phyloP scores from a whole-genome alignment of 1,140 invertebrate genomes.

The Ooceraea biroi region DNA sequence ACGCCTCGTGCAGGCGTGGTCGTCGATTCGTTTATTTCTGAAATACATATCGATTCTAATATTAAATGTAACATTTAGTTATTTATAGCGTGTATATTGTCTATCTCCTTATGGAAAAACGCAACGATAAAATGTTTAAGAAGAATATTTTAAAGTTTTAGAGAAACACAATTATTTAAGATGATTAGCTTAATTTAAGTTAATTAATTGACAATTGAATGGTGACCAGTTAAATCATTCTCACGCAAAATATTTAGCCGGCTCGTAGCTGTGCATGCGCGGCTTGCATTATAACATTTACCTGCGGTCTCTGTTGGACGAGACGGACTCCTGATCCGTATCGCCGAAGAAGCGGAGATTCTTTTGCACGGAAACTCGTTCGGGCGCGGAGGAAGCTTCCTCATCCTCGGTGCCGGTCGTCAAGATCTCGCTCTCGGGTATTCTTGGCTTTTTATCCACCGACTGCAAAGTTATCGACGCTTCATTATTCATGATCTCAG shows the following conservation, averaged over 20 bases:
- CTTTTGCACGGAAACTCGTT: slow-evolving; percentile 86
- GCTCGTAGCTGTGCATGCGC: slow-evolving; percentile 4
- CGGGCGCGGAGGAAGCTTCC: slow-evolving; percentile 82
- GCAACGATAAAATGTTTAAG: not conserved
- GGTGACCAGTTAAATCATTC: slow-evolving; percentile 35
- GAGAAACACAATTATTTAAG: not conserved
- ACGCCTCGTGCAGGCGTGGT: slow-evolving; percentile 79
- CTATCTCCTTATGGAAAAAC: not conserved
- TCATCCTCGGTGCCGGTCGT: slow-evolving; percentile 85
- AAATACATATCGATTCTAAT: slow-evolving; percentile 5
- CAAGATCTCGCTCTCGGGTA: slow-evolving; percentile 84
- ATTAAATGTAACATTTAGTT: not conserved
- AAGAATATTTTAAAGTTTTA: not conserved
- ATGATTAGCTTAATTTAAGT: not conserved
- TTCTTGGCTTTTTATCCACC: slow-evolving; percentile 82
- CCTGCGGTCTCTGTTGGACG: slow-evolving; percentile 84
- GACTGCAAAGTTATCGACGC: slow-evolving; percentile 74
- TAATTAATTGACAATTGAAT: not conserved
- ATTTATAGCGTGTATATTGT: not conserved
- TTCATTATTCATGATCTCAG: slow-evolving; percentile 60
- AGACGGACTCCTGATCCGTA: slow-evolving; percentile 90
- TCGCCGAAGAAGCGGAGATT: slow-evolving; percentile 93
- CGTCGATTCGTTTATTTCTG: slow-evolving; percentile 83
- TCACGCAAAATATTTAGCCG: slow-evolving; percentile 19
- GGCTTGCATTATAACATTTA: slow-evolving; percentile 61